Conservation (phyloP, 2,797 vertebrate species). For the Erpetoichthys calabaricus region DNA sequence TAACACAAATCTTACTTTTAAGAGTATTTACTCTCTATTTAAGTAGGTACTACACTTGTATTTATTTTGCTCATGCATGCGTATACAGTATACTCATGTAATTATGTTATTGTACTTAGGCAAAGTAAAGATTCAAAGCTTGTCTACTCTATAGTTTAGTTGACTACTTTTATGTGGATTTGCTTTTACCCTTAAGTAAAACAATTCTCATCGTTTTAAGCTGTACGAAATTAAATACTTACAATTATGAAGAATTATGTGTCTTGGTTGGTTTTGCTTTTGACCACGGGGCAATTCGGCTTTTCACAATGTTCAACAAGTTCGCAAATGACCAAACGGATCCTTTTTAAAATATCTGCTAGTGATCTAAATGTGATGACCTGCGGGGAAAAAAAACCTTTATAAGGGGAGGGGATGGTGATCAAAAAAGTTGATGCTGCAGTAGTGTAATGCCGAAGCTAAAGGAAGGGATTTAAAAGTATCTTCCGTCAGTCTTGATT, state of each 20-base stretch:
- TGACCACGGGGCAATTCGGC: conserved; percentile 12
- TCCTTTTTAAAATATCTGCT: conserved; percentile 43
- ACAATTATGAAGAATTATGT: conserved; percentile 12
- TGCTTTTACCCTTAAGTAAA: too few relatives aligned
- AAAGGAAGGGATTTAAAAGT: conserved; percentile 17
- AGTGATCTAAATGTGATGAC: conserved; percentile 42
- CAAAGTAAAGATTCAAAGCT: too few relatives aligned
- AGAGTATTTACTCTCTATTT: too few relatives aligned
- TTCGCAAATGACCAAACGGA: conserved; percentile 36
- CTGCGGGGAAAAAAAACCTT: conserved; percentile 15
- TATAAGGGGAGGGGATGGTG: conserved; percentile 4
- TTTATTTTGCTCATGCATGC: too few relatives aligned
- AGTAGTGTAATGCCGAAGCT: conserved; percentile 27
- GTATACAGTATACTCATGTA: too few relatives aligned
- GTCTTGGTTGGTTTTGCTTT: too few relatives aligned
- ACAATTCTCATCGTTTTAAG: too few relatives aligned
- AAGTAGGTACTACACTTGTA: too few relatives aligned
- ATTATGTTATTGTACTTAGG: too few relatives aligned
- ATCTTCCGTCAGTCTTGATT: conserved; percentile 34
- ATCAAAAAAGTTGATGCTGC: conserved; percentile 28
- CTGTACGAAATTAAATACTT: conserved; percentile 15
- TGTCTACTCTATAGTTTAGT: too few relatives aligned
- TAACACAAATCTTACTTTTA: too few relatives aligned
- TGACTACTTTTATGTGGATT: too few relatives aligned
- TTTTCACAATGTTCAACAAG: conserved; percentile 47